These are phyloP conservation scores for Parazoanthus darwini DNA, from an alignment of 92 coral and sea anemone genomes.

Conservation along the genomic window DNA sequence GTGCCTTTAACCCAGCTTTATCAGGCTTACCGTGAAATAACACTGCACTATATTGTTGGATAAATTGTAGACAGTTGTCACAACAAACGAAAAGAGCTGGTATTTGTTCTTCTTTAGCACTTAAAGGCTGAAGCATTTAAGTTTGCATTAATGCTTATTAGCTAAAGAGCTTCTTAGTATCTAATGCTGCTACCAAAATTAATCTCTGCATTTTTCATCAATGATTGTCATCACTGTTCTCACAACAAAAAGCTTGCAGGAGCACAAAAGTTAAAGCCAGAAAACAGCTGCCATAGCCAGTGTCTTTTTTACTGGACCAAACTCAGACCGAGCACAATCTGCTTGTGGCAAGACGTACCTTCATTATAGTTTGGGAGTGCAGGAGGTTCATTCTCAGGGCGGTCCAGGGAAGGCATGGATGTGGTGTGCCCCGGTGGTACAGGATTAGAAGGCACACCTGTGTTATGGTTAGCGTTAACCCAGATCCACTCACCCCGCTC, in stretches of 20 bases:
- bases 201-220: not conserved
- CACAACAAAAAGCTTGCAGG: not conserved
- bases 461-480: constrained; percentile 21
- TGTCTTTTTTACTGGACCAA: not conserved
- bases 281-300: not conserved
- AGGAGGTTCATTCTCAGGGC: constrained; percentile 19
- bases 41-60: not conserved
- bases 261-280: not conserved
- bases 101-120: not conserved
- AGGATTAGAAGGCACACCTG: constrained; percentile 23
- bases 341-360: constrained; percentile 38
- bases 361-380: constrained; percentile 19
- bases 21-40: constrained; percentile 8
- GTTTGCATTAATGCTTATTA: not conserved
- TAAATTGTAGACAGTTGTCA: no score
- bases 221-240: not conserved
- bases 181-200: no score
- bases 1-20: constrained; percentile 5
- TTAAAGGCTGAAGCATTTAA: not conserved
- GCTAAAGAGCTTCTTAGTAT: not conserved
- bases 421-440: not conserved
- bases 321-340: not conserved
- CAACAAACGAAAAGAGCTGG: not conserved
- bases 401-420: constrained; percentile 28
- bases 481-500: constrained; percentile 48